Base-by-base conservation (phyloP, 1,140 invertebrate species). In the Drosophila bipectinata region DNA sequence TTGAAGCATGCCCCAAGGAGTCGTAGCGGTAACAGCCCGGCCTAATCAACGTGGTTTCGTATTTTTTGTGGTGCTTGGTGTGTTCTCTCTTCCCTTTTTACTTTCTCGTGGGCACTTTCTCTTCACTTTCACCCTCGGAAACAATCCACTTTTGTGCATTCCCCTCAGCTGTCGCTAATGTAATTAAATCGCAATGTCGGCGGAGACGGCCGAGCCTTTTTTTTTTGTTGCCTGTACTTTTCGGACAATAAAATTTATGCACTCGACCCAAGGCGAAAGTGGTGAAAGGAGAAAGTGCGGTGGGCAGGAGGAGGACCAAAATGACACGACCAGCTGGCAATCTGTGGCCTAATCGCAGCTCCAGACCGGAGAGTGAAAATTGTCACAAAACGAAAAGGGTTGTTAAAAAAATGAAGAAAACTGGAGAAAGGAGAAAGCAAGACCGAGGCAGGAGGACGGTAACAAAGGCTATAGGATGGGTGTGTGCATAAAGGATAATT, bases 181-280 rank as follows among this genome's bases (percentile, higher is more conserved):
- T 84, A 84, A 84, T 84, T 84, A 84, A 83, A 83, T 84, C 77
- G 81, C 80, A 77, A 73, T 85, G 77, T 72, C 67, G 59, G 59
- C 74, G 45, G 18, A 32, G 63, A 66, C 34, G 30, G 82, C 56
- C 62, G 59, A 60, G 66, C 53, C 72, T 61, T 45, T 51, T 64
- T 64, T 56, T 58, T 49, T 28, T 37, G 3, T 32, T 8, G 7
- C 7, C 9, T 3, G 32, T 48, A 49, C 67, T 52, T 85, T 84
- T 84, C 45, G 55, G 49, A 87, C 78, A 85, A 85, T 87, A 78
- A 75, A 85, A 87, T 82, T 78, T 87, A 87, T 85, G 78, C 82
- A 85, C 78, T 85, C 66, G 59, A 49, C 26, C 10, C n/a, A 18
- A 47, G 39, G 58, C n/a, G 14, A n/a, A 37, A 41, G 45, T 10